Evolutionary conservation across 2,888 invertebrate genomes (phyloP), one percentile per base, ranked within the genome.

Genomic region (Mamestra brassicae): DNA sequence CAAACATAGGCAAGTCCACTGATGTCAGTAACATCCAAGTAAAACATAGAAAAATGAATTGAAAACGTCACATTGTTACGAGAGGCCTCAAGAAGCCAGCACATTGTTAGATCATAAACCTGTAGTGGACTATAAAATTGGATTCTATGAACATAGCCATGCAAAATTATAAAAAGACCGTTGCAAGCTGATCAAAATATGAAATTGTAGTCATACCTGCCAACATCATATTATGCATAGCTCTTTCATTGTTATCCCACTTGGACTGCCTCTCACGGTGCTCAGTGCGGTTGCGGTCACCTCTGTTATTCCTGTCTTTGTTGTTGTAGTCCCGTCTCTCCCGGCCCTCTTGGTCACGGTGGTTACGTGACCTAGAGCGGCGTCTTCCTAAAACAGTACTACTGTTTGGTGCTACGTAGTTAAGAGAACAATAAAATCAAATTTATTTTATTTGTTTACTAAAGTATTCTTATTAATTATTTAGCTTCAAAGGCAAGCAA

Each of bases 261-360:
- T 93, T 92, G 0, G 89, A 64, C 1, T 77, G 84, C 17, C 90
- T 86, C 0, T 92, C 89, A 0, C 89, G 85, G 5, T 89, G 81
- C 36, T 84, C 76, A 6, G 71, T 84, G 36, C 89, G 87, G 64
- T 79, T 83, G 45, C 87, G 85, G 3, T 88, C 86, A 6, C 68
- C 73, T 11, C 84, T 71, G 63, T 80, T 81, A 47, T 71, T 74
- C 17, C 65, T 69, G 11, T 84, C 79, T 45, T 78, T 87, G 15
- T 84, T 85, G 8, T 13, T 52, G 55, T 57, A 6, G 3, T 74
- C 74, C 13, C 80, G 47, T 47, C 47, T 13, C 4, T 47, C 47
- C 13, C 47, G 47, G 47, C 13, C 13, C 13, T 47, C 47, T 47
- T 47, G 76, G 17, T 74, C 68, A 15, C 80, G 75, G 34, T 87